Evolutionary conservation across 2,113 vertebrate genomes (phyloP).

Genomic region (Ophiodon elongatus): DNA sequence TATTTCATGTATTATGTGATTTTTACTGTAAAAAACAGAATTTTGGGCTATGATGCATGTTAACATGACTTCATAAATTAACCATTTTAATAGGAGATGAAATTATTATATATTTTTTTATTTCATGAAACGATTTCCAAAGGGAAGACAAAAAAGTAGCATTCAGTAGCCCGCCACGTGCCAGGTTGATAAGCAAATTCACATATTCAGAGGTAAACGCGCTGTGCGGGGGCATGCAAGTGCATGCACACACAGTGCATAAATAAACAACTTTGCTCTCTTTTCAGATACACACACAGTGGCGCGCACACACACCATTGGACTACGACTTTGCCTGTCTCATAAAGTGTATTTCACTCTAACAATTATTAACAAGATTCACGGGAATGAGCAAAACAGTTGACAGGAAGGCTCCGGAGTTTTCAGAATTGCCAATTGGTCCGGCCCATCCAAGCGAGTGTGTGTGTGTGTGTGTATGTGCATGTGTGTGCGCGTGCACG

Average conservation of each 20-base stretch:
- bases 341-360: conserved; percentile 59
- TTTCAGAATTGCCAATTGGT: conserved; percentile 75
- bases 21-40: neutral
- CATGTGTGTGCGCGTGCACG: neutral
- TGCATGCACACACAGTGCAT: conserved; percentile 43
- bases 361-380: conserved; percentile 80
- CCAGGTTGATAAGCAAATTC: conserved; percentile 47
- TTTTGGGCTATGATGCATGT: neutral
- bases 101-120: neutral
- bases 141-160: conserved; percentile 24
- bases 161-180: neutral
- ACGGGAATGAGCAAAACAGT: conserved; percentile 65
- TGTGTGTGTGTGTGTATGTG: conserved; percentile 12
- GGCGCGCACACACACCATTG: neutral
- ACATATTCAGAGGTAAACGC: conserved; percentile 64
- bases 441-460: conserved; percentile 45
- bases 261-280: conserved; percentile 50
- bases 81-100: neutral
- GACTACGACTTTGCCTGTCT: conserved; percentile 42
- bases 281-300: conserved; percentile 39
- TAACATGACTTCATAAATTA: neutral
- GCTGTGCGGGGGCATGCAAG: conserved; percentile 29
- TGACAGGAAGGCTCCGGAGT: conserved; percentile 70
- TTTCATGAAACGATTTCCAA: neutral
- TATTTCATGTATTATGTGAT: neutral